phyloP scores from a whole-genome alignment of 2,888 invertebrate species.

The Chelonus formosanus region DNA sequence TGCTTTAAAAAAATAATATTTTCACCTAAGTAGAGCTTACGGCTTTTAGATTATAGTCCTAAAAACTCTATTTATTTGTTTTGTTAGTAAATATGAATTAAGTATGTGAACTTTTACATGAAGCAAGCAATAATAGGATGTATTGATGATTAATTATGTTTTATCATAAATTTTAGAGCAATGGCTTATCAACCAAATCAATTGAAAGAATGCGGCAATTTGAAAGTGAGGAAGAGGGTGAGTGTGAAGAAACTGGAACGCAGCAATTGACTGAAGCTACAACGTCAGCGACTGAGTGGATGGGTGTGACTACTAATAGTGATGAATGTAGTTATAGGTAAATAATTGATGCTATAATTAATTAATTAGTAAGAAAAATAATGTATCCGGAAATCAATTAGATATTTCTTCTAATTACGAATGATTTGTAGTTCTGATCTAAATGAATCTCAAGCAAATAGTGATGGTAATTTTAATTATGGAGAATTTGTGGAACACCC shows the following conservation, averaged over 20 bases:
- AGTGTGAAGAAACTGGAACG: conserved; percentile 71
- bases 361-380: not conserved
- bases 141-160: not conserved
- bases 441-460: conserved; percentile 67
- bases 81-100: no score
- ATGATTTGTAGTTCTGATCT: conserved; percentile 71
- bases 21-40: no score
- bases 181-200: conserved; percentile 40
- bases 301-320: conserved; percentile 89
- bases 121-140: no score
- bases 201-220: conserved; percentile 47
- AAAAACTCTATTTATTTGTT: no score
- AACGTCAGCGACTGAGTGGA: conserved; percentile 81
- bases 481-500: conserved; percentile 67
- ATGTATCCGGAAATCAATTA: not conserved
- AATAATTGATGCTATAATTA: conserved; percentile 8
- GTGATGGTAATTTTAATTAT: conserved; percentile 58
- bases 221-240: conserved; percentile 72
- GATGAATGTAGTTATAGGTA: conserved; percentile 82
- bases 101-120: no score
- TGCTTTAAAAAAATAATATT: no score
- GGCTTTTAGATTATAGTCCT: no score
- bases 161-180: conserved; percentile 40
- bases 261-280: conserved; percentile 70
- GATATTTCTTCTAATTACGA: not conserved